Evolutionary conservation across 2,797 vertebrate genomes (phyloP).

Genomic region (Scolopax bukidnonensis): DNA sequence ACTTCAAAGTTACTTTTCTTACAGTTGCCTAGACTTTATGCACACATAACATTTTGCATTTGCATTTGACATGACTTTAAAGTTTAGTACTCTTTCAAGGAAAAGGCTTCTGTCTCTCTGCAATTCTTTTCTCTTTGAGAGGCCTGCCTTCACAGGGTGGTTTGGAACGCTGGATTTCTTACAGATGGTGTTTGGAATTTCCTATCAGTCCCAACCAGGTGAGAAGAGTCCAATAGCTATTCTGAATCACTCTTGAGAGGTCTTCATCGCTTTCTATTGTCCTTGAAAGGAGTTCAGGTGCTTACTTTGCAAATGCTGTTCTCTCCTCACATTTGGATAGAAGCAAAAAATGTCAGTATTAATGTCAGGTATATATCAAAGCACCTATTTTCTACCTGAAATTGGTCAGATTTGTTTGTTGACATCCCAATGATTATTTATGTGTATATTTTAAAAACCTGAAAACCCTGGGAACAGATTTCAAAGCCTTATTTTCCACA

Average conservation of each 20-base stretch:
- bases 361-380: not conserved
- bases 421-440: not conserved
- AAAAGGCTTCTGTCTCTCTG: not conserved
- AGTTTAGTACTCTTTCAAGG: not conserved
- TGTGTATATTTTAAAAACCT: not conserved
- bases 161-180: not conserved
- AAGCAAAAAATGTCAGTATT: not conserved
- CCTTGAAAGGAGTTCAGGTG: not conserved
- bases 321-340: not conserved
- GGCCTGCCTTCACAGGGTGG: not conserved
- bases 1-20: not conserved
- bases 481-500: not conserved
- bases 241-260: not conserved
- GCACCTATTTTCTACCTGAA: not conserved
- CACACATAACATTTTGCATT: not conserved
- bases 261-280: not conserved
- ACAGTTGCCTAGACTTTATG: not conserved
- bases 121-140: not conserved
- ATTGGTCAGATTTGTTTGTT: not conserved
- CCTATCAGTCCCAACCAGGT: not conserved
- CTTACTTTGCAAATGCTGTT: not conserved
- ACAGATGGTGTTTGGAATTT: not conserved
- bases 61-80: not conserved
- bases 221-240: not conserved
- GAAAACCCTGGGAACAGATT: not conserved